Conservation (phyloP, 2,888 invertebrate genomes). For the Fabriciana adippe region DNA sequence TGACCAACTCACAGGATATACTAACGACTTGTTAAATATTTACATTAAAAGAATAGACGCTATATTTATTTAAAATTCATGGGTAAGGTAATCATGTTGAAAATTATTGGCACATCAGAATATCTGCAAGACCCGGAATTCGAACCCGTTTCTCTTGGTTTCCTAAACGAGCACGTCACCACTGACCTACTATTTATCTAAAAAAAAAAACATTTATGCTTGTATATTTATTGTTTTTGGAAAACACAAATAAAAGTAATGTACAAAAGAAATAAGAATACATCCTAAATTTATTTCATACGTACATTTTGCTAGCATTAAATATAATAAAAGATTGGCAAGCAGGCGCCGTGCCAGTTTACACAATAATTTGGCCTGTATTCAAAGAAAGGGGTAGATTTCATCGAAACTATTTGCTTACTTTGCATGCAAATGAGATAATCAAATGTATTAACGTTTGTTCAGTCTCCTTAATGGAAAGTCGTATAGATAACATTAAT, state of each 20-base stretch:
- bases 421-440: conserved; percentile 32
- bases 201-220: no score
- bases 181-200: no score
- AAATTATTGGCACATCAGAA: no score
- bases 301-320: conserved; percentile 37
- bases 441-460: conserved; percentile 14
- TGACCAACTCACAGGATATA: conserved; percentile 17
- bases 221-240: no score
- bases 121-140: no score
- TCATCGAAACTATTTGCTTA: conserved; percentile 28
- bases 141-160: no score
- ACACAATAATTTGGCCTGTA: conserved; percentile 47
- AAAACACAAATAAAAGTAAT: no score
- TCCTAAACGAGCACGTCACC: no score
- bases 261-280: not conserved
- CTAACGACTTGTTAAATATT: conserved; percentile 10
- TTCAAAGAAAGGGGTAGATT: conserved; percentile 42
- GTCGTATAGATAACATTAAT: not conserved
- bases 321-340: conserved; percentile 45
- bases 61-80: no score
- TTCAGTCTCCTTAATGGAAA: conserved; percentile 9
- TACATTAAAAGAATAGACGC: no score
- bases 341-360: conserved; percentile 46
- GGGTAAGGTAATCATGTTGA: no score
- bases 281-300: not conserved